Base-by-base conservation (phyloP, 2,113 vertebrate genomes). In the Ammospiza caudacuta region DNA sequence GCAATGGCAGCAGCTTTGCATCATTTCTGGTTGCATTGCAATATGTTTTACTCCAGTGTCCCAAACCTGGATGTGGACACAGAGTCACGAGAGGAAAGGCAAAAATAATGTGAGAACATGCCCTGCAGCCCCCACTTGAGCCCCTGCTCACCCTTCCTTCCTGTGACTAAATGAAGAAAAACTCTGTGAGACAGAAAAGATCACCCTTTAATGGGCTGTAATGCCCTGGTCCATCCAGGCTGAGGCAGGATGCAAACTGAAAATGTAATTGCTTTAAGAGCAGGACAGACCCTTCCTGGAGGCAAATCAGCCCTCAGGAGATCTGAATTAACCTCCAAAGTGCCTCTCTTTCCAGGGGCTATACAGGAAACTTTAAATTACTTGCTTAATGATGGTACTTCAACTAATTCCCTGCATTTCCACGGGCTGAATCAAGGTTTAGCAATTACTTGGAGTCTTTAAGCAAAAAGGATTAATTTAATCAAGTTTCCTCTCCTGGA, bases 141-240 rank as follows among this genome's bases (percentile, higher is more conserved):
- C 49, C 29, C 28, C 85, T 62, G 51, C 35, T 39, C 46, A 58
- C 47, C 33, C 35, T 79, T 92, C 66, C 61, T 91, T 94, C 83
- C 83, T 91, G 62, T 94, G 89, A 89, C 49, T 94, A 94, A 89
- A 87, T 28, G 84, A 79, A 89, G 58, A 78, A 94, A 78, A 94
- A 68, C 81, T 77, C 59, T 27, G 23, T 23, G 49, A 54, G 74
- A 57, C 54, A 87, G 46, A 64, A 83, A 73, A 72, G 61, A 84
- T 78, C 69, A 78, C 47, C 47, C 28, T 81, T 57, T 51, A 93
- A 93, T 80, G 20, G 10, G 9, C 33, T 74, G 59, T 22, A 66
- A 67, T 25, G 46, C 44, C 46, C 79, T 18, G 25, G 59, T 33
- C 79, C 72, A 70, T 69, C 68, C 23, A 73, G 41, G 55, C 51